Conservation (phyloP, 30 jellyfish, hydroid and myxozoan genomes). For the Euphysa ruthae region DNA sequence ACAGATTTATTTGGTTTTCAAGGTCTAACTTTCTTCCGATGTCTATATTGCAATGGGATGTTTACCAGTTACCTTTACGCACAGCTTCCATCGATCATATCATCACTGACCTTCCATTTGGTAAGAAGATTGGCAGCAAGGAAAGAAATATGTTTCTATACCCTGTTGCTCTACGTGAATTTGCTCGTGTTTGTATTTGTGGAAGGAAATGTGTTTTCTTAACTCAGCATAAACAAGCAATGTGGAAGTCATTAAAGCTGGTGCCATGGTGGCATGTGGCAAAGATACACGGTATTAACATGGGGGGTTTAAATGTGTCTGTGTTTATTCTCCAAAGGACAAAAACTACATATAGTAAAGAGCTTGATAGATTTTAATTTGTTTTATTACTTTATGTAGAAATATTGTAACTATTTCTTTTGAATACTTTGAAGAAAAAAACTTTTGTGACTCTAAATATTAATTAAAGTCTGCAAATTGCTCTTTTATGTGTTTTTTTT, state of each 20-base stretch:
- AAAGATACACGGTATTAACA: slow-evolving; percentile 44
- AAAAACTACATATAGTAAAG: too few relatives aligned
- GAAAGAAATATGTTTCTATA: slow-evolving; percentile 55
- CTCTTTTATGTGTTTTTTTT: too few relatives aligned
- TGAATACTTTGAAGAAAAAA: too few relatives aligned
- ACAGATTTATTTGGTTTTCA: background rate
- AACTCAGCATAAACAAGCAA: slow-evolving; percentile 82
- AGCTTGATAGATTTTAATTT: too few relatives aligned
- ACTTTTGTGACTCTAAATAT: too few relatives aligned
- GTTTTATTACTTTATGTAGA: too few relatives aligned
- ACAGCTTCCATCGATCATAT: slow-evolving; percentile 55
- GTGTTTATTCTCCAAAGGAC: slow-evolving; percentile 50
- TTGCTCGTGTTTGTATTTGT: slow-evolving; percentile 68
- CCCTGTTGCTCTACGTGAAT: slow-evolving; percentile 65
- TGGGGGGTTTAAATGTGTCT: slow-evolving; percentile 92
- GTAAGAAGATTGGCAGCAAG: slow-evolving; percentile 74
- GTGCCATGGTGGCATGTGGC: slow-evolving; percentile 43
- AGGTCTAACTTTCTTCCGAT: slow-evolving; percentile 20
- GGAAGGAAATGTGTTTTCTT: slow-evolving; percentile 63
- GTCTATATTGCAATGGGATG: slow-evolving; percentile 70
- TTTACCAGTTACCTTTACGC: slow-evolving; percentile 66
- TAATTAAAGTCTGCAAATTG: too few relatives aligned
- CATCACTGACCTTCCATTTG: slow-evolving; percentile 84
- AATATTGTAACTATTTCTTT: too few relatives aligned
- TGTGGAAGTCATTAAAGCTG: slow-evolving; percentile 46